phyloP scores from a whole-genome alignment of 1,140 invertebrate species.

The Cotesia chilonis region DNA sequence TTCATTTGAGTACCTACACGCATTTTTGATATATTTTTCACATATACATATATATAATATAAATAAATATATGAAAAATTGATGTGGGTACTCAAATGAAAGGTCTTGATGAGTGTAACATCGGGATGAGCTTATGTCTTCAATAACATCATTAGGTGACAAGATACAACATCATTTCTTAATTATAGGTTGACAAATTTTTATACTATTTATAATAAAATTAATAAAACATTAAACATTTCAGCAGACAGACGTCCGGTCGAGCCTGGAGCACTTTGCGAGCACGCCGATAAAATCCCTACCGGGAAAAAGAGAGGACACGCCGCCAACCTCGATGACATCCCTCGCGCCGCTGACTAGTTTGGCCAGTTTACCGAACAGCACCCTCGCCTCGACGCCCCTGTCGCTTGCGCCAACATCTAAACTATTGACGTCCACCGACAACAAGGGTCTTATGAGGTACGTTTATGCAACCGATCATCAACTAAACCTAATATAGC shows the following conservation, averaged over 20 bases:
- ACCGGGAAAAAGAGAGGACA: conserved; percentile 62
- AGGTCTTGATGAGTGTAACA: too few relatives aligned
- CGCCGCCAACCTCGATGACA: conserved; percentile 61
- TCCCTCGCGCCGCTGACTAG: conserved; percentile 63
- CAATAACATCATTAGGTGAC: too few relatives aligned
- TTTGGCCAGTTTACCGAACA: conserved; percentile 62
- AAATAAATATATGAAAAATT: too few relatives aligned
- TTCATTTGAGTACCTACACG: too few relatives aligned
- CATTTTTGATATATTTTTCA: too few relatives aligned
- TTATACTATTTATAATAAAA: too few relatives aligned
- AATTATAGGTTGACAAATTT: too few relatives aligned
- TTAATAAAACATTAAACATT: conserved; percentile 28
- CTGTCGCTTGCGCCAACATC: conserved; percentile 61
- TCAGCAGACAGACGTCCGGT: conserved; percentile 64
- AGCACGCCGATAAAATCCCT: conserved; percentile 62
- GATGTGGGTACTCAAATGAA: too few relatives aligned
- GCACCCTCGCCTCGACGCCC: conserved; percentile 60
- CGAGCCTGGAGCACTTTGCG: conserved; percentile 63
- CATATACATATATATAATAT: too few relatives aligned
- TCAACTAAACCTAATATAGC: background rate
- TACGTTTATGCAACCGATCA: conserved; percentile 41
- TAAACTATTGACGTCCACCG: conserved; percentile 59
- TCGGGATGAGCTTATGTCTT: too few relatives aligned
- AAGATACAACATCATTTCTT: too few relatives aligned
- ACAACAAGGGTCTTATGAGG: conserved; percentile 64